Percentiles rank a stretch among this genome's conserved stretches.
Conservation (phyloP, 2,797 vertebrate species). For the Simalia tracyae region DNA sequence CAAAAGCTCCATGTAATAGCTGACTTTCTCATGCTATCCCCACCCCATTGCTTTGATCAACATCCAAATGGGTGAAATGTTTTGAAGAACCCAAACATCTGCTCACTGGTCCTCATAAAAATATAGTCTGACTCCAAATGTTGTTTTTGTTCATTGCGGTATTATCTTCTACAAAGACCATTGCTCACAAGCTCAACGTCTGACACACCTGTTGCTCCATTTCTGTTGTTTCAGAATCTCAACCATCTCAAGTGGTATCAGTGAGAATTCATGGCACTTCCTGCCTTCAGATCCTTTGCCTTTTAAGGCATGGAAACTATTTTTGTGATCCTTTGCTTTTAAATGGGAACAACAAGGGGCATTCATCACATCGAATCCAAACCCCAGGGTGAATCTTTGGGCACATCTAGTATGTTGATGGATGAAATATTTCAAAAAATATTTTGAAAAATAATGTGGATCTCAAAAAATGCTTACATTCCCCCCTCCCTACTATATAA, state of each 20-base stretch:
- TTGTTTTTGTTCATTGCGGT: not conserved
- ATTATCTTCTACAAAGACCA: not conserved
- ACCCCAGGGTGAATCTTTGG: not conserved
- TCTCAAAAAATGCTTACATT: not conserved
- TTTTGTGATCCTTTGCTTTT: not conserved
- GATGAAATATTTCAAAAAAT: not conserved
- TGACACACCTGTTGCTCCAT: not conserved
- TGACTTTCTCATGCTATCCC: not conserved
- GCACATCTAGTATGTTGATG: not conserved
- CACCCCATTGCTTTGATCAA: not conserved
- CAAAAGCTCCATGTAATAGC: not conserved
- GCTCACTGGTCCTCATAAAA: not conserved
- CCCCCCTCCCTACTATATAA: not conserved
- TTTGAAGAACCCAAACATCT: not conserved
- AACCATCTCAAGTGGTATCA: fast-evolving
- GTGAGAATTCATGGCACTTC: not conserved
- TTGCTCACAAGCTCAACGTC: not conserved
- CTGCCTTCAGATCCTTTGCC: not conserved
- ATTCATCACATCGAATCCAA: not conserved
- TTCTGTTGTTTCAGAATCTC: not conserved
- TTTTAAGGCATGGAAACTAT: not conserved
- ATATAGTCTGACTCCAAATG: not conserved
- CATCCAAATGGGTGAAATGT: not conserved
- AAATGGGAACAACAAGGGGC: not conserved
- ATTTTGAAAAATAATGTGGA: not conserved